Evolutionary conservation across 2,888 invertebrate species (phyloP), one percentile per base, ranked within the genome.

Genomic region (Campoplex nolae): DNA sequence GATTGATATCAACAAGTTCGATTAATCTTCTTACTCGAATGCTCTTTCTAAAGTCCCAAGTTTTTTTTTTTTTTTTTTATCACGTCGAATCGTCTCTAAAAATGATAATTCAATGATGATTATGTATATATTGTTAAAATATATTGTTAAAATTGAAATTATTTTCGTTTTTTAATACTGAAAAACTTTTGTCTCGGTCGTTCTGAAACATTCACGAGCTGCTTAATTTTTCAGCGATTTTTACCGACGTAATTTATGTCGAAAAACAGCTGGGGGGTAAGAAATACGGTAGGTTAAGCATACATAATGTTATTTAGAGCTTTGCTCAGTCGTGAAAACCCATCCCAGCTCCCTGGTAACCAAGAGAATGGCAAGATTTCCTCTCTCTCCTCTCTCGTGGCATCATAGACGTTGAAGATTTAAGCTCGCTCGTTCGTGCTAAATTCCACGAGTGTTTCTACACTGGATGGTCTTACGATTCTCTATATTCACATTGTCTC

Each of bases 261-360:
- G 13, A 71, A 51, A 65, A 4, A 45, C 65, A 48, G 8, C 23
- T 6, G 42, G 42, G 18, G 7, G 8, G 16, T 8, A 51, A 38
- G 56, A 51, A 32, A 9, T 23, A 32, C 23, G 32, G 51, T 28
- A 51, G 6, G 54, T 13, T 18, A 28, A 73, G 18, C 51, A 13
- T 35, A 58, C 18, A 58, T 68, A 82, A 82, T 45, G 67, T 68
- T 82, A 68, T 45, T 58, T 68, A 16, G 45, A 28, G 56, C 67
- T 74, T 65, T 77, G 68, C 54, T 54, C 78, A 78, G 77, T 73
- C 54, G 54, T 65, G 78, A 48, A 23, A 65, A 45, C 16, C 65
- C 35, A 58, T 35, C 42, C 9, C 42, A 42, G 42, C 9, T 42
- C 9, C 9, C 7, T 42, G 42, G 7, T 9, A 42, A 42, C 42